A percentile compares a stretch with the other conserved stretches of the same genome.
phyloP scores from a whole-genome alignment of 2,797 vertebrate species.

The Sebastes diploproa region DNA sequence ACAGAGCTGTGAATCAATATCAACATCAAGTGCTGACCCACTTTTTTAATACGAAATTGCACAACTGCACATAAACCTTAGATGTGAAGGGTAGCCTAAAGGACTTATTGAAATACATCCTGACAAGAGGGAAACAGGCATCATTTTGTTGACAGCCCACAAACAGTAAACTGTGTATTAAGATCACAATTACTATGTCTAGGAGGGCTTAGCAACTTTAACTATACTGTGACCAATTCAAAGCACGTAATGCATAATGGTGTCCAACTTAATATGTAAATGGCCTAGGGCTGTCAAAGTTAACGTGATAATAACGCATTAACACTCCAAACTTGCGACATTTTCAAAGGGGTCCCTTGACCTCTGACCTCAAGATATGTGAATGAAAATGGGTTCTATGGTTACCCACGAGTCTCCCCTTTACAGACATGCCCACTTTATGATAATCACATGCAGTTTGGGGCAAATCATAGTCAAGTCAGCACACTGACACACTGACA shows the following conservation, averaged over 20 bases:
- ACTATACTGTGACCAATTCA: slow-evolving; percentile 4
- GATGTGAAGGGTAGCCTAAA: not conserved
- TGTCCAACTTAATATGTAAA: not conserved
- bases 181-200: not conserved
- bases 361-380: not conserved
- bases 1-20: slow-evolving; percentile 1
- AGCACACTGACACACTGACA: too few species aligned
- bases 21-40: not conserved
- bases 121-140: not conserved
- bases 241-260: not conserved
- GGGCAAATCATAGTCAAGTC: too few species aligned
- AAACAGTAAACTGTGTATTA: not conserved
- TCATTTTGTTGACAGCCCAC: not conserved
- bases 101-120: not conserved
- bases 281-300: not conserved
- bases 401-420: too few species aligned
- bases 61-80: not conserved
- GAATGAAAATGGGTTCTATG: too few species aligned
- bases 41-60: not conserved
- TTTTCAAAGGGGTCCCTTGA: not conserved
- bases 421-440: too few species aligned
- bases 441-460: too few species aligned
- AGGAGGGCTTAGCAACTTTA: not conserved
- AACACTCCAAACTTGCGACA: not conserved
- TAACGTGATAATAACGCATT: not conserved